A percentile compares a stretch with the other conserved stretches of the same genome.
Evolutionary conservation across 2,113 vertebrate species (phyloP).

Genomic region (Microcebus lehilahytsara): DNA sequence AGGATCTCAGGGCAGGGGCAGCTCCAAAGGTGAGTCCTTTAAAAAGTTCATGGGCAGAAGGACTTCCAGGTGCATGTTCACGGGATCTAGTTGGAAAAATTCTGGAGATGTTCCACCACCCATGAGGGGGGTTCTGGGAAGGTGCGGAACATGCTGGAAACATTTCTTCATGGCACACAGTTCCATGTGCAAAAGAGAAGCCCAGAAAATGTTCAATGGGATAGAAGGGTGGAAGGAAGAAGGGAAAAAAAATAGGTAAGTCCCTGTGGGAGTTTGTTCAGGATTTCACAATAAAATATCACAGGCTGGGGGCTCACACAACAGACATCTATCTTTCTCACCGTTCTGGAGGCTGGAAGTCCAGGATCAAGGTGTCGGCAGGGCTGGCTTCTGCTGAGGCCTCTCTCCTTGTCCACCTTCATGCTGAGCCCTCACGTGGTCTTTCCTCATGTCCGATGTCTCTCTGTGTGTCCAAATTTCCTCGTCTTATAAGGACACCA

Average conservation of each 20-base stretch:
- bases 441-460: neutral
- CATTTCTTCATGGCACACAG: neutral
- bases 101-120: neutral
- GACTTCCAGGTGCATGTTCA: neutral
- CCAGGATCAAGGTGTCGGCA: neutral
- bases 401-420: neutral
- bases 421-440: neutral
- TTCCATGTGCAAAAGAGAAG: neutral
- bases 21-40: neutral
- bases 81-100: neutral
- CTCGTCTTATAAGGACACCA: neutral
- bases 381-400: neutral
- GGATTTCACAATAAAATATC: neutral
- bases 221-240: neutral
- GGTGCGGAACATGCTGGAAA: fast-evolving
- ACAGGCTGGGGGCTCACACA: neutral
- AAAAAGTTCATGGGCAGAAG: neutral
- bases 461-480: no score
- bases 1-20: neutral
- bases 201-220: neutral
- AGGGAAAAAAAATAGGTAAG: neutral
- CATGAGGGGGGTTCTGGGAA: neutral
- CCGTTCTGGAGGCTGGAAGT: neutral
- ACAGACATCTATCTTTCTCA: neutral
- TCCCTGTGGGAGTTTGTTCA: neutral